Evolutionary conservation across 1,140 invertebrate genomes (phyloP).

Genomic region (Cyrtorhinus lividipennis): DNA sequence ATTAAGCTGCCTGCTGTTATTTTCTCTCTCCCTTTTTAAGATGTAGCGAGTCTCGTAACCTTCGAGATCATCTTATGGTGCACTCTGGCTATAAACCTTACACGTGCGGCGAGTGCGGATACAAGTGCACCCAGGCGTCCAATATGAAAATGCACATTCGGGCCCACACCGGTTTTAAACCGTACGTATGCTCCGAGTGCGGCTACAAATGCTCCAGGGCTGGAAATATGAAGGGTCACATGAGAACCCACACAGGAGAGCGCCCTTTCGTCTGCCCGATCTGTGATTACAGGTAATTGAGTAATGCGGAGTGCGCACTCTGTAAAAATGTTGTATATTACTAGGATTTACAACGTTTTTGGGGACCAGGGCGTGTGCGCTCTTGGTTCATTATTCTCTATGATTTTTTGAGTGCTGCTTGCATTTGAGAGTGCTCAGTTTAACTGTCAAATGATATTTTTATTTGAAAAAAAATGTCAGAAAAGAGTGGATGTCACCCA

Average conservation of each 20-base stretch:
- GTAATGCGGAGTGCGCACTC: too few species aligned
- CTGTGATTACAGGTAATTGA: not conserved
- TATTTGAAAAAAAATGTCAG: too few species aligned
- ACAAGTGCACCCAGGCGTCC: not conserved
- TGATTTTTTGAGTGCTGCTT: too few species aligned
- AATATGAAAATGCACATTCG: not conserved
- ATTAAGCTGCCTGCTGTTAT: too few species aligned
- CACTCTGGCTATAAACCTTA: not conserved
- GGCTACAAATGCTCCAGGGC: not conserved
- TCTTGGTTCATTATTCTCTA: too few species aligned
- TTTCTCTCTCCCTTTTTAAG: not conserved
- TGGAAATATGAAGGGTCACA: not conserved
- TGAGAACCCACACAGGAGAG: not conserved
- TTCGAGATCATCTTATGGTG: not conserved
- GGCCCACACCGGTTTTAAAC: not conserved
- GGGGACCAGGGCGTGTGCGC: too few species aligned
- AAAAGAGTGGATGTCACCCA: too few species aligned
- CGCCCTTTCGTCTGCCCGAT: not conserved
- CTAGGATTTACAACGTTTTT: too few species aligned
- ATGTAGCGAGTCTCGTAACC: not conserved
- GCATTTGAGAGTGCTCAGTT: too few species aligned
- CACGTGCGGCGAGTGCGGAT: not conserved
- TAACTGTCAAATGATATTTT: too few species aligned
- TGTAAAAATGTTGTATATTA: too few species aligned
- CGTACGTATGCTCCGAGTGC: not conserved